Percentiles rank a stretch among this genome's conserved stretches.
These are phyloP conservation scores for Solenopsis fugax DNA, from an alignment of 1,140 invertebrate species.

Conservation along the genomic window DNA sequence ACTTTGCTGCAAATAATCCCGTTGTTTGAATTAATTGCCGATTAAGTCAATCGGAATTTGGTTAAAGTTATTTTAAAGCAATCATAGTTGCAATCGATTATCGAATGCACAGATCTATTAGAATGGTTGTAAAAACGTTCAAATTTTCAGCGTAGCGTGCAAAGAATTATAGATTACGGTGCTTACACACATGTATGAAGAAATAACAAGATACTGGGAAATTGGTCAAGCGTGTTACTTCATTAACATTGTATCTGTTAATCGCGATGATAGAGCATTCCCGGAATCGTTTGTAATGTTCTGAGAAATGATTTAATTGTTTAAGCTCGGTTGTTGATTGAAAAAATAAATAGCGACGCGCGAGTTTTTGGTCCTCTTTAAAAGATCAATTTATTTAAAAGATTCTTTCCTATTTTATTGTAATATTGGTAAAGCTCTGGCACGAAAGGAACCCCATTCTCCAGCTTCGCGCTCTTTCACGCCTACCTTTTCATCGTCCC, in stretches of 20 bases:
- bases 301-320: neutral
- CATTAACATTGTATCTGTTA: conserved; percentile 20
- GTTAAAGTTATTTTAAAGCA: neutral
- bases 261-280: conserved; percentile 1
- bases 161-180: conserved; percentile 43
- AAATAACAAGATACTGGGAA: conserved; percentile 61
- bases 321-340: conserved; percentile 38
- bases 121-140: conserved; percentile 22
- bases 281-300: conserved; percentile 13
- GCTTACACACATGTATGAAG: conserved; percentile 40
- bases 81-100: neutral
- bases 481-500: neutral
- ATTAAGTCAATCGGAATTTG: neutral
- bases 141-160: neutral
- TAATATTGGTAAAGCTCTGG: neutral
- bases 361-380: neutral
- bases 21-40: neutral
- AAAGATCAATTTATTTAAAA: conserved; percentile 24
- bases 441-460: neutral
- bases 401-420: neutral
- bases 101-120: neutral
- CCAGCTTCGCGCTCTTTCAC: neutral
- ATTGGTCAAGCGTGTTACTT: conserved; percentile 63
- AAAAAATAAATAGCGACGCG: neutral
- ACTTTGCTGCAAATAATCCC: neutral